Evolutionary conservation across 2,888 invertebrate genomes (phyloP), one percentile per base, ranked within the genome.

Genomic region (Lingula anatina): DNA sequence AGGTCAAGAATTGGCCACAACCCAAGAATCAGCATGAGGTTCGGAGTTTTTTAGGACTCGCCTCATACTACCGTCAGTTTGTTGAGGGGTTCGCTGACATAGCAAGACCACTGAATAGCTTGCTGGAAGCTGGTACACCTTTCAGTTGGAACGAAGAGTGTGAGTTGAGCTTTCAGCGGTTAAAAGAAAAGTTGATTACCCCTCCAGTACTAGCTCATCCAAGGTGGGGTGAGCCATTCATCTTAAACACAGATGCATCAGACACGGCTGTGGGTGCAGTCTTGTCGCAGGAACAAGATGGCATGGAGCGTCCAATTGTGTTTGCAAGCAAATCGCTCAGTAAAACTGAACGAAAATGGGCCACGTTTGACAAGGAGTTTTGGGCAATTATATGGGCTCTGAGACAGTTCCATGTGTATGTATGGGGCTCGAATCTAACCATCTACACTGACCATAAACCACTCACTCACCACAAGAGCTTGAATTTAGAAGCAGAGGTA

Each of bases 1-100:
- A 48, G 4, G 46, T 56, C 5, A 46, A 50, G 9, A 35, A 56
- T 20, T 54, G 54, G 50, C 49, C 51, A 9, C 21, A 23, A 20
- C 53, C 52, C 12, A 45, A 15, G 5, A 31, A 18, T n/a, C 31
- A 31, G 9, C 52, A 49, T 15, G 44, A 53, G 31, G 37, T 53
- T 2, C 18, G 44, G 21, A 47, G 44, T 24, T 54, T 56, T 26
- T 26, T 53, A n/a, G 53, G 57, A 5, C 31, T 57, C 5, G 25
- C 18, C n/a, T 38, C 46, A 7, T 57, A 51, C 41, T 54, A 55
- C 36, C 23, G 53, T 25, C 20, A 43, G 18, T 57, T 55, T 51
- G 43, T 54, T 12, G 3, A 44, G 20, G 45, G 45, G 3, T 56
- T 51, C 40, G 49, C 49, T 9, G 25, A 40, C 1, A 51, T 50